These are phyloP conservation scores for Lepidiolamprologus cunningtoni DNA, from an alignment of 2,113 vertebrate species.

Conservation along the genomic window DNA sequence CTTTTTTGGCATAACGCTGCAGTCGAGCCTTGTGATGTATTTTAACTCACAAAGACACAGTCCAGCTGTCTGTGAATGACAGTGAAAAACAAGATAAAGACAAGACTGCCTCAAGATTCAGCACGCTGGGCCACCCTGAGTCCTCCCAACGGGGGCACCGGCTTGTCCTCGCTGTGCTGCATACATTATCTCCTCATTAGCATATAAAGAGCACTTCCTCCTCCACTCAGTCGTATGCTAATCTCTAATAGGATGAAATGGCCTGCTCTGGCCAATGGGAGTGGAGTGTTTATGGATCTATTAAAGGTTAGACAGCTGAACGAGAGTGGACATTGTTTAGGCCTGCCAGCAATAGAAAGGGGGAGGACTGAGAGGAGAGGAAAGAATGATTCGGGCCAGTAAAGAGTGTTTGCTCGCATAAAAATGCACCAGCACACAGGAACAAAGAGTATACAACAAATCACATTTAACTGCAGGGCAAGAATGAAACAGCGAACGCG, in stretches of 20 bases:
- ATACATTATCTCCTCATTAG: conserved; percentile 58
- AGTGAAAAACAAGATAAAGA: conserved; percentile 1
- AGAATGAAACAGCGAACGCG: conserved; percentile 22
- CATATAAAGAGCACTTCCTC: conserved; percentile 69
- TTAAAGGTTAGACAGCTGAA: conserved; percentile 52
- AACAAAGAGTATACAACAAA: conserved; percentile 8
- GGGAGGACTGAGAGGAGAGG: background rate
- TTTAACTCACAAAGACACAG: background rate
- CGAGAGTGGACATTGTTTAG: conserved; percentile 16
- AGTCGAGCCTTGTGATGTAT: background rate
- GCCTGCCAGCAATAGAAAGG: background rate
- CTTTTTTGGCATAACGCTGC: background rate
- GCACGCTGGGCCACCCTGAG: background rate
- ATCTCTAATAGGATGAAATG: conserved; percentile 63
- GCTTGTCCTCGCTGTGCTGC: conserved; percentile 41
- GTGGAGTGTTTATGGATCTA: conserved; percentile 46
- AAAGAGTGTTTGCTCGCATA: background rate
- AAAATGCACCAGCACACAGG: background rate
- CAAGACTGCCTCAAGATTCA: conserved; percentile 11
- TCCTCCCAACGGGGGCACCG: conserved; percentile 19
- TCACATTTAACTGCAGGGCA: conserved; percentile 38
- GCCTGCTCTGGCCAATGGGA: conserved; percentile 48
- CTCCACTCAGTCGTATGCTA: conserved; percentile 60
- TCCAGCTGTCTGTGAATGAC: background rate
- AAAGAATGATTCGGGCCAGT: background rate